Conservation (phyloP, 1,140 invertebrate species). For the Leptonema lineaticorne region DNA sequence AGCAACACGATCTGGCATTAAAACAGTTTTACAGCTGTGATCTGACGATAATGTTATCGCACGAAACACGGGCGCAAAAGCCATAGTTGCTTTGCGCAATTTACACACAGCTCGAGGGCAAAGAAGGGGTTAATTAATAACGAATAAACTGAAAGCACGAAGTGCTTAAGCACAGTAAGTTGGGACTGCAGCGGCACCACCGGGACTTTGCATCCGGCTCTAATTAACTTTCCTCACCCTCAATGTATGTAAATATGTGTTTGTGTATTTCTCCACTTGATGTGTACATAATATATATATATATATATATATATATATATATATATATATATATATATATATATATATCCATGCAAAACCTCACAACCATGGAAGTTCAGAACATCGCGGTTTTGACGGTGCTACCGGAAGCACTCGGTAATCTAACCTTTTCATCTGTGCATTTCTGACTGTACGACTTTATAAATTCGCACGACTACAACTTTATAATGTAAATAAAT, state of each 20-base stretch:
- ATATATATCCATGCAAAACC: not conserved
- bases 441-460: not conserved
- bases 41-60: not conserved
- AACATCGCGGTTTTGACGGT: not conserved
- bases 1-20: not conserved
- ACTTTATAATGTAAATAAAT: too few relatives aligned
- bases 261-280: not conserved
- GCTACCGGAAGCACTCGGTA: slow-evolving; percentile 6
- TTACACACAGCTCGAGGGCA: slow-evolving; percentile 29
- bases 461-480: not conserved
- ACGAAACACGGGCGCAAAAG: not conserved
- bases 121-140: slow-evolving; percentile 40
- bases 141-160: slow-evolving; percentile 32
- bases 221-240: slow-evolving; percentile 37
- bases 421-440: slow-evolving; percentile 20
- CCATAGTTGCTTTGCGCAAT: slow-evolving; percentile 25
- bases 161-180: slow-evolving; percentile 28
- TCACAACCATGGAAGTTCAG: too few relatives aligned
- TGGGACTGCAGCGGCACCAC: slow-evolving; percentile 16
- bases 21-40: not conserved
- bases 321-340: not conserved
- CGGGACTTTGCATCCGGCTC: slow-evolving; percentile 33
- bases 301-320: not conserved
- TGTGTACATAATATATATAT: not conserved
- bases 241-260: too few relatives aligned